phyloP scores from a whole-genome alignment of 2,797 vertebrate genomes.

The Hypotaenidia okinawae region DNA sequence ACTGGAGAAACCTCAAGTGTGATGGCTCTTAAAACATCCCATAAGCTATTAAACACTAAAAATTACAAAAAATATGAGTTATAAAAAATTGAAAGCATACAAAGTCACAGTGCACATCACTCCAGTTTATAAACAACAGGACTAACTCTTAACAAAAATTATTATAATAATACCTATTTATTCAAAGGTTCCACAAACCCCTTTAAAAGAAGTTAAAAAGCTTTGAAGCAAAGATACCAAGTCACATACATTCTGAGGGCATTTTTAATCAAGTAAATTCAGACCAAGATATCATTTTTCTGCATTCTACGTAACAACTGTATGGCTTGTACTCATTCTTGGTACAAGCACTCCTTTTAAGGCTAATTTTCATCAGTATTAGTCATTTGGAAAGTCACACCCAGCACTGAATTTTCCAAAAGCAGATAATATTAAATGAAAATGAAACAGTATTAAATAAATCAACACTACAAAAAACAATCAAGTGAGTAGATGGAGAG shows the following conservation, averaged over 20 bases:
- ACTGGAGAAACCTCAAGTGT: not conserved
- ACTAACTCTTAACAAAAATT: not conserved
- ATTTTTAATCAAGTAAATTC: not conserved
- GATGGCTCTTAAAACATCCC: not conserved
- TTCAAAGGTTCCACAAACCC: not conserved
- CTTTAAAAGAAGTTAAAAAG: not conserved
- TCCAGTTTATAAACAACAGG: not conserved
- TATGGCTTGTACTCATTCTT: not conserved
- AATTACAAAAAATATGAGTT: not conserved
- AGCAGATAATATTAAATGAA: not conserved
- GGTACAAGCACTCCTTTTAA: not conserved
- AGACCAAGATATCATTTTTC: not conserved
- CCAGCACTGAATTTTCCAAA: not conserved
- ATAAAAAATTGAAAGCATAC: not conserved
- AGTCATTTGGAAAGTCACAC: not conserved
- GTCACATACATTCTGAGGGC: accelerated
- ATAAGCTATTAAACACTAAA: not conserved
- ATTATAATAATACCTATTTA: not conserved
- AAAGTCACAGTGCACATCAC: not conserved
- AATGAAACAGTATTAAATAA: not conserved
- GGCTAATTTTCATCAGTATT: not conserved
- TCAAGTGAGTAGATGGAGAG: not conserved
- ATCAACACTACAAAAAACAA: not conserved
- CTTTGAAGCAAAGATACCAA: not conserved
- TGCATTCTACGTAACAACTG: not conserved